Conservation (phyloP, 2,113 vertebrate species). For the Zosterops pallidus region DNA sequence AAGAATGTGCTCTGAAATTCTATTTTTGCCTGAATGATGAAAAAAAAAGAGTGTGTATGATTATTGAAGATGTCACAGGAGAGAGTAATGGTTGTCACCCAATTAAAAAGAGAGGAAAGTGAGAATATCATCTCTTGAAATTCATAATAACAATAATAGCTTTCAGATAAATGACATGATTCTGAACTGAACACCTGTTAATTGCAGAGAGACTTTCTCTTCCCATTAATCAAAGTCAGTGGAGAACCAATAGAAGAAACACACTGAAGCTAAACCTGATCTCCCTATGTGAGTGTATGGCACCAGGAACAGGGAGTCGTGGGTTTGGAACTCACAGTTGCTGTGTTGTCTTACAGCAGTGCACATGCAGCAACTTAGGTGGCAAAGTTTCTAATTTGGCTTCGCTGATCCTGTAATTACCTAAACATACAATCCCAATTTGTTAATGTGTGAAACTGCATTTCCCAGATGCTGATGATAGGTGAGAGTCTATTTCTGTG, state of each 20-base stretch:
- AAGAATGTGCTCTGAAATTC: background rate
- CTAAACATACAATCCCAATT: background rate
- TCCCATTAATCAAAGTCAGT: background rate
- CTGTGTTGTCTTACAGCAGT: background rate
- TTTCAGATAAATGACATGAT: constrained; percentile 12
- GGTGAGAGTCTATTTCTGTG: background rate
- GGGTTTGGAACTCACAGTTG: background rate
- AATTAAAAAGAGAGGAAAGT: constrained; percentile 37
- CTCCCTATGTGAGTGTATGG: background rate
- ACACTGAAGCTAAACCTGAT: background rate
- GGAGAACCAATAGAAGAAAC: background rate
- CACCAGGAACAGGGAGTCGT: background rate
- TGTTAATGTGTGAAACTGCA: background rate
- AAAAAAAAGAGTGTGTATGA: background rate
- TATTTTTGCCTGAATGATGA: background rate
- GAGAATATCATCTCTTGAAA: constrained; percentile 29
- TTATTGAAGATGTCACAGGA: background rate
- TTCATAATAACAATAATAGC: constrained; percentile 31
- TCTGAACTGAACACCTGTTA: constrained; percentile 28
- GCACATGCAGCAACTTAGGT: background rate
- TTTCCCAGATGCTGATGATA: background rate
- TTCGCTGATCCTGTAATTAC: background rate
- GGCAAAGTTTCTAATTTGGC: background rate
- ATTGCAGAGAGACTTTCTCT: constrained; percentile 2
- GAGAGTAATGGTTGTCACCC: background rate